Percentiles rank a stretch among this genome's conserved stretches.
phyloP scores from a whole-genome alignment of 2,888 invertebrate species.

The Plusia festucae region DNA sequence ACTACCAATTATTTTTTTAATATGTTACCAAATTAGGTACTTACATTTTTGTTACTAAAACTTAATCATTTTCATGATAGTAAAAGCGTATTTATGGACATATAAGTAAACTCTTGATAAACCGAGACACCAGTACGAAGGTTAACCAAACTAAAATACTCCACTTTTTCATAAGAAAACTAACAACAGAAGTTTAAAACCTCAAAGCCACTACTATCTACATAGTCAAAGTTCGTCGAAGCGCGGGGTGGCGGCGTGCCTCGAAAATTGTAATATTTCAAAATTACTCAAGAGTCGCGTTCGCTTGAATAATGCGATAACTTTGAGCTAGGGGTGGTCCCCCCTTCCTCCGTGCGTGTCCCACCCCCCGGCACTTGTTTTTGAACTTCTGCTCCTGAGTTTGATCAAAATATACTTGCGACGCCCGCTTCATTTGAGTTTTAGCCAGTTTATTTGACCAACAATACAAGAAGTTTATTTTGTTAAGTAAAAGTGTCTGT shows the following conservation, averaged over 20 bases:
- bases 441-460: constrained; percentile 64
- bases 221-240: constrained; percentile 72
- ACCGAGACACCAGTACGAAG: neutral
- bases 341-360: constrained; percentile 79
- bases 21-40: no score
- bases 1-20: no score
- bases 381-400: constrained; percentile 86
- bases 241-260: constrained; percentile 74
- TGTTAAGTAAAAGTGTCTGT: constrained; percentile 25
- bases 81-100: neutral
- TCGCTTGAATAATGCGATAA: constrained; percentile 88
- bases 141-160: constrained; percentile 11
- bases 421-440: constrained; percentile 75
- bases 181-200: constrained; percentile 34
- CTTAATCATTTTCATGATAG: neutral
- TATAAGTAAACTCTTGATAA: neutral
- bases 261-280: constrained; percentile 89
- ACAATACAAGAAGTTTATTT: constrained; percentile 46
- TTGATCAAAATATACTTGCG: constrained; percentile 86
- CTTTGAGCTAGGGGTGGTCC: constrained; percentile 78
- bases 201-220: constrained; percentile 54
- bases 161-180: constrained; percentile 20
- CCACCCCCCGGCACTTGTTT: constrained; percentile 80
- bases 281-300: constrained; percentile 90
- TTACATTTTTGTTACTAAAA: no score